A percentile compares a stretch with the other conserved stretches of the same genome.
Evolutionary conservation across 1,140 invertebrate species (phyloP).

Genomic region (Paralvinella palmiformis): DNA sequence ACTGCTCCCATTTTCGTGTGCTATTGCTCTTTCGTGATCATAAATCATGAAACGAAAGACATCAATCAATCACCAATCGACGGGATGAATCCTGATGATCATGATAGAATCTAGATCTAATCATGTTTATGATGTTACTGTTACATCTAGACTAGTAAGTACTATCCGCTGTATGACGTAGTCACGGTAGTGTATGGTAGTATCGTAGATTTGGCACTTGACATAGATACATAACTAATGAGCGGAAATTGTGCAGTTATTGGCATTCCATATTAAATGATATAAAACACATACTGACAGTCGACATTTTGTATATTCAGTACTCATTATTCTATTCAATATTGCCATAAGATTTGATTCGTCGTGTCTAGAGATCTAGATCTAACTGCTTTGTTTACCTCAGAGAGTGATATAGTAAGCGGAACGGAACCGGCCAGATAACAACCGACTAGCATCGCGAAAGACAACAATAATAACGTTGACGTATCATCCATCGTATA

Average conservation of each 20-base stretch:
- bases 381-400: constrained; percentile 61
- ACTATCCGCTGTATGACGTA: no score
- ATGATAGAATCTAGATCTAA: no score
- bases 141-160: no score
- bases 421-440: constrained; percentile 91
- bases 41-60: no score
- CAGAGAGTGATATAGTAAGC: constrained; percentile 83
- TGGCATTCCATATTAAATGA: neutral
- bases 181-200: no score
- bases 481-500: constrained; percentile 71
- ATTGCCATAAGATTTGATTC: neutral
- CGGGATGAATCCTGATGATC: no score
- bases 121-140: no score
- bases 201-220: neutral
- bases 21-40: no score
- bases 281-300: neutral
- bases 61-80: no score
- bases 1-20: no score
- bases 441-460: constrained; percentile 92
- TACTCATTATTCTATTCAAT: neutral
- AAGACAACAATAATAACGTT: constrained; percentile 69
- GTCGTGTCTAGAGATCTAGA: neutral
- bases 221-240: neutral
- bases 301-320: neutral
- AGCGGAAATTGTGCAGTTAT: neutral